Conservation (phyloP, 2,888 invertebrate genomes). For the Amitus sp. region DNA sequence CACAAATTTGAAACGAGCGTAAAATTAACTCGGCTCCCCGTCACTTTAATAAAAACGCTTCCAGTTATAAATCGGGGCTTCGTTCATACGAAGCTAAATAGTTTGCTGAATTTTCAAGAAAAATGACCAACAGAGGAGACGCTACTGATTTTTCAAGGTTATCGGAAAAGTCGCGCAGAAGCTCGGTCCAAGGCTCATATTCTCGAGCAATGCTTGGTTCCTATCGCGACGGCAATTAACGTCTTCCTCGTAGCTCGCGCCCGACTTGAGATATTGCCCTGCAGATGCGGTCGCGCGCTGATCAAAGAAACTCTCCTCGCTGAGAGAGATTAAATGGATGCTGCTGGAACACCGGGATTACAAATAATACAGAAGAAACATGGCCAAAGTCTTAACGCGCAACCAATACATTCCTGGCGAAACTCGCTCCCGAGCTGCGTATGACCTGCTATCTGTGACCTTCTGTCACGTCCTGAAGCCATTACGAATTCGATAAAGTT, state of each 20-base stretch:
- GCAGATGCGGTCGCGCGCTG: slow-evolving; percentile 65
- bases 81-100: background rate
- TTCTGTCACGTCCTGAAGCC: slow-evolving; percentile 35
- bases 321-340: slow-evolving; percentile 64
- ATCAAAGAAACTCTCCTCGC: slow-evolving; percentile 64
- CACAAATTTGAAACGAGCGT: slow-evolving; percentile 9
- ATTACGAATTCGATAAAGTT: slow-evolving; percentile 27
- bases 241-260: slow-evolving; percentile 44
- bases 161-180: slow-evolving; percentile 27
- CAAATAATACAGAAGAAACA: slow-evolving; percentile 58
- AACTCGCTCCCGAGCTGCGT: slow-evolving; percentile 21
- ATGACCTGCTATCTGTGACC: slow-evolving; percentile 33
- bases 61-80: background rate
- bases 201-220: slow-evolving; percentile 14
- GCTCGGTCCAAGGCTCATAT: slow-evolving; percentile 27
- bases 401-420: slow-evolving; percentile 26
- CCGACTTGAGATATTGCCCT: slow-evolving; percentile 62
- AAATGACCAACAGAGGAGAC: slow-evolving; percentile 13
- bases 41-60: background rate
- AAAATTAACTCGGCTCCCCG: slow-evolving; percentile 9
- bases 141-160: no score
- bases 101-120: background rate
- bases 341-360: slow-evolving; percentile 61
- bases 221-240: slow-evolving; percentile 35
- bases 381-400: slow-evolving; percentile 21